Percentiles rank a stretch among this genome's conserved stretches.
These are phyloP conservation scores for Sciaenops ocellatus DNA, from an alignment of 2,797 vertebrate genomes.

Conservation along the genomic window DNA sequence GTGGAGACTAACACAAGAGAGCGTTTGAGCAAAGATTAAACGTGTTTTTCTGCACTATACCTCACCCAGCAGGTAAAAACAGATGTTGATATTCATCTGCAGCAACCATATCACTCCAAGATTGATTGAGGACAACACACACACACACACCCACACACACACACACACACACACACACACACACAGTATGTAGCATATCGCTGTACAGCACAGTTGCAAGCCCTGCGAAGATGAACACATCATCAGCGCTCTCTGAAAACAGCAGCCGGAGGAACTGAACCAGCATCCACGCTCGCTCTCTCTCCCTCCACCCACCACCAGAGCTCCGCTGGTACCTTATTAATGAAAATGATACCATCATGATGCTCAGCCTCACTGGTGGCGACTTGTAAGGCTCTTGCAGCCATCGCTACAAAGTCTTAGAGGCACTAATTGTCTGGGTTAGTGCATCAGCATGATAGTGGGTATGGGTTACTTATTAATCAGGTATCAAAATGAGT, in stretches of 20 bases:
- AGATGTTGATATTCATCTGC: not conserved
- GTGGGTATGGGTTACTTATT: constrained; percentile 30
- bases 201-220: constrained; percentile 5
- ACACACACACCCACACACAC: not conserved
- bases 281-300: constrained; percentile 42
- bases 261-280: constrained; percentile 44
- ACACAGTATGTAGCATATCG: not conserved
- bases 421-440: constrained; percentile 32
- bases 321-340: constrained; percentile 39
- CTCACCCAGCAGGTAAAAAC: constrained; percentile 6
- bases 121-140: not conserved
- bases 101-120: not conserved
- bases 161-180: not conserved
- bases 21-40: constrained; percentile 21
- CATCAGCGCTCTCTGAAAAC: constrained; percentile 32
- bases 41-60: not conserved
- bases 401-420: constrained; percentile 23
- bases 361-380: constrained; percentile 48
- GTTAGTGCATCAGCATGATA: constrained; percentile 26
- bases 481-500: constrained; percentile 17
- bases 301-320: constrained; percentile 46
- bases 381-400: constrained; percentile 28
- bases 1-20: constrained; percentile 11
- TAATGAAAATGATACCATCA: constrained; percentile 54
- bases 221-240: constrained; percentile 37